Conservation (phyloP, 2,888 invertebrate species). For the Proisotoma minuta region DNA sequence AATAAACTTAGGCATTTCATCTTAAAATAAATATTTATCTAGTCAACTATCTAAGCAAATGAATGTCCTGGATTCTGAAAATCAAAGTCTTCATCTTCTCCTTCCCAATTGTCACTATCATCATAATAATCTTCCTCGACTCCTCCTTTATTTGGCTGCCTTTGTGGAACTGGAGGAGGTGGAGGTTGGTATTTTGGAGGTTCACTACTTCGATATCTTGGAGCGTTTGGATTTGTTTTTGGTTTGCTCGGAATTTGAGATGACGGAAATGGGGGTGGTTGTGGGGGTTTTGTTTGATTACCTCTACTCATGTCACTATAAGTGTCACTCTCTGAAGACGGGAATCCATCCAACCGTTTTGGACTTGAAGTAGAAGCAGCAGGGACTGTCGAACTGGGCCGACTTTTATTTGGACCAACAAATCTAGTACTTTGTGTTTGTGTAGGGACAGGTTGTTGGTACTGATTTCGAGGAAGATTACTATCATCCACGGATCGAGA, state of each 20-base stretch:
- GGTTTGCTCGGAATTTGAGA: not conserved
- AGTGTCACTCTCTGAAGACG: constrained; percentile 40
- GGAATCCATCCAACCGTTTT: constrained; percentile 31
- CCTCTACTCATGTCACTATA: constrained; percentile 36
- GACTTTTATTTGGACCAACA: too few relatives aligned
- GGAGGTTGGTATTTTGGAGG: not conserved
- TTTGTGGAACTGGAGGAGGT: constrained; percentile 13
- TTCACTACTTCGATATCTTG: too few relatives aligned
- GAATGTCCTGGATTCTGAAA: constrained; percentile 15
- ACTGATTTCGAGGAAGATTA: too few relatives aligned
- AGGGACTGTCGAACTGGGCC: not conserved
- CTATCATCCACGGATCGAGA: not conserved
- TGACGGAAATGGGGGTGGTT: constrained; percentile 15
- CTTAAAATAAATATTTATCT: too few relatives aligned
- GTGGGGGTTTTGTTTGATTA: constrained; percentile 9
- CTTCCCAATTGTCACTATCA: constrained; percentile 26
- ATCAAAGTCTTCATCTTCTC: constrained; percentile 26
- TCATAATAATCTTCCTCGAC: constrained; percentile 21
- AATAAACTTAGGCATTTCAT: too few relatives aligned
- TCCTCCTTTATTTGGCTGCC: not conserved
- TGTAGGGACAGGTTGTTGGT: too few relatives aligned
- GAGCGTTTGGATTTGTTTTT: not conserved
- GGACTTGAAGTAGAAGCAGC: not conserved
- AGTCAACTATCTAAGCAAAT: constrained; percentile 22
- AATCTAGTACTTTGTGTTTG: too few relatives aligned